Base-by-base conservation (phyloP, 1,140 invertebrate species). In the Aphidius gifuensis region DNA sequence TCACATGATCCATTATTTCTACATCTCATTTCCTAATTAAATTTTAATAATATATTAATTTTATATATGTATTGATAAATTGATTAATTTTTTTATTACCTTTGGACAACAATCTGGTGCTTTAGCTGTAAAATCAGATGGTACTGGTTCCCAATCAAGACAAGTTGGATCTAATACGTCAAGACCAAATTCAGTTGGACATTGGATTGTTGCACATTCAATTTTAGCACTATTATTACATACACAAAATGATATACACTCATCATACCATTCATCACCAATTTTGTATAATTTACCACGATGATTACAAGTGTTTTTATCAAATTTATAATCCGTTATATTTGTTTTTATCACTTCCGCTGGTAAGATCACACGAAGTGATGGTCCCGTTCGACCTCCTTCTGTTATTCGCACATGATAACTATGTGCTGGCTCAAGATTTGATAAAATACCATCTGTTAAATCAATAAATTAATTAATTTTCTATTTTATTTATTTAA, bases 101-200 rank as follows among this genome's bases (percentile, higher is more conserved):
- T 79, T 83, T 0, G 92, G 91, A 76, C 93, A 95, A 75, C 93
- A 95, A 65, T 89, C 86, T 0, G 93, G 92, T 7, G 90, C 85
- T 50, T 82, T 83, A 0, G 92, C 87, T 16, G 84, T 78, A 66
- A 90, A 90, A 71, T 88, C 80, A 0, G 86, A 82, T 0, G 91
- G 89, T 11, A 87, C 87, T 0, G 88, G 87, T 67, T 92, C 91
- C 93, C 93, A 96, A 64, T 89, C 85, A 0, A 94, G 74, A 74
- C 94, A 96, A 50, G 88, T 84, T 1, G 90, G 87, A 71, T 93
- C 89, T n/a, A 93, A 72, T 3, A 93, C 83, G 68, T 94, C 91
- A 9, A 93, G 77, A 1, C 90, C 92, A 65, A 91, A 92, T 65
- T 90, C 89, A 1, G 87, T 88, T 0, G 92, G 92, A 71, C 92